Evolutionary conservation across 2,797 vertebrate species (phyloP).

Genomic region (Notamacropus eugenii): DNA sequence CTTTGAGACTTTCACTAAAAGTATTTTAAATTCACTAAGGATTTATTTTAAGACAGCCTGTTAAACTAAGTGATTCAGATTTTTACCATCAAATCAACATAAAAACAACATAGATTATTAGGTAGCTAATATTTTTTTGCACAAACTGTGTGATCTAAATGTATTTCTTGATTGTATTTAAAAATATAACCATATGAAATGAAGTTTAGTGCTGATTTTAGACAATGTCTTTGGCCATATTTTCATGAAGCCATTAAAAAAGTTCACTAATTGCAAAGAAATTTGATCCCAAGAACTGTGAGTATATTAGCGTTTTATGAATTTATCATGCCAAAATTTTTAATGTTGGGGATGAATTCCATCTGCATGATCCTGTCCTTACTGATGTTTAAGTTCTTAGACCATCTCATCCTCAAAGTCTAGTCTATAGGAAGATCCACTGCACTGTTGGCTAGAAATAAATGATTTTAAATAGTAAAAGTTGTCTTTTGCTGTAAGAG

Average conservation of each 20-base stretch:
- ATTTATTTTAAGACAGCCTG: not conserved
- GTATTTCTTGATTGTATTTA: not conserved
- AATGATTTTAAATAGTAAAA: not conserved
- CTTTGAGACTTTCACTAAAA: not conserved
- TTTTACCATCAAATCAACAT: not conserved
- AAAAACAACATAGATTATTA: conserved; percentile 4
- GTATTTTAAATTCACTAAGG: not conserved
- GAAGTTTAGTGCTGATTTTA: not conserved
- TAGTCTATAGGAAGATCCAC: not conserved
- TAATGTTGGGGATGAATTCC: not conserved
- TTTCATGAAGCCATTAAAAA: not conserved
- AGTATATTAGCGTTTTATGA: not conserved
- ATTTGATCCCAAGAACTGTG: not conserved
- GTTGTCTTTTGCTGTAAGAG: not conserved
- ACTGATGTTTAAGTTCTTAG: not conserved
- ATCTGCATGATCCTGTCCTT: not conserved
- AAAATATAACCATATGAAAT: not conserved
- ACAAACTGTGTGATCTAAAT: not conserved
- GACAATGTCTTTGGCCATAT: not conserved
- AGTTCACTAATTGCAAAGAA: not conserved
- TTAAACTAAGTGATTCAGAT: conserved; percentile 14
- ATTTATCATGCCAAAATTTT: not conserved
- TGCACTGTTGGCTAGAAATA: not conserved
- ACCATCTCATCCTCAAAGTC: not conserved
- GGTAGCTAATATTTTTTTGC: not conserved